These are phyloP conservation scores for Melinopterus prodromus DNA, from an alignment of 2,888 invertebrate species.

Conservation along the genomic window DNA sequence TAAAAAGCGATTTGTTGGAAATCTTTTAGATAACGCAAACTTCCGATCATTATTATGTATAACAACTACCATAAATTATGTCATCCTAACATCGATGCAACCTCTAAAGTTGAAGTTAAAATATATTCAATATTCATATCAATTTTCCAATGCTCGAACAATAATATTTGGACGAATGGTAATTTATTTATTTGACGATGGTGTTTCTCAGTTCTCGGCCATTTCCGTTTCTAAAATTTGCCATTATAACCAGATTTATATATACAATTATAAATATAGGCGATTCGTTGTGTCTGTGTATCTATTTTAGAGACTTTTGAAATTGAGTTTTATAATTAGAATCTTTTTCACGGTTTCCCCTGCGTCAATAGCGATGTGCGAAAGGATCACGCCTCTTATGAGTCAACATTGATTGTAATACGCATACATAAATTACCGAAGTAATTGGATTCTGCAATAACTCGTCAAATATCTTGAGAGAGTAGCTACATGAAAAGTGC, in stretches of 20 bases:
- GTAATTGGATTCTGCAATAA: not conserved
- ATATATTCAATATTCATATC: not conserved
- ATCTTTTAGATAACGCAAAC: not conserved
- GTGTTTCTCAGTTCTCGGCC: not conserved
- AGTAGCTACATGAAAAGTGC: no score
- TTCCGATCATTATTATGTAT: not conserved
- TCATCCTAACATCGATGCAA: not conserved
- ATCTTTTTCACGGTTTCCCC: not conserved
- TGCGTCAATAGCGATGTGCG: not conserved
- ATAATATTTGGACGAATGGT: not conserved
- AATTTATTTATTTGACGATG: not conserved
- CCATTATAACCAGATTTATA: not conserved
- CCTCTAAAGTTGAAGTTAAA: not conserved
- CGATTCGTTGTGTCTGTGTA: not conserved
- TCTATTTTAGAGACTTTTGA: conserved; percentile 4
- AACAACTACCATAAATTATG: not conserved
- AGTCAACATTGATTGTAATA: not conserved
- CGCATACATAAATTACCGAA: not conserved
- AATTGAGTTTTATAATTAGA: not conserved
- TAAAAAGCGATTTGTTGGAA: not conserved
- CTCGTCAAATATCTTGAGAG: no score
- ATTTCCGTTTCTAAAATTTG: not conserved
- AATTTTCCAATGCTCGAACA: not conserved
- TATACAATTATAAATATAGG: not conserved
- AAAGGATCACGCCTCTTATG: not conserved